Percentiles rank a stretch among this genome's conserved stretches.
phyloP scores from a whole-genome alignment of 2,888 invertebrate genomes.

The Syrista parreyssii region DNA sequence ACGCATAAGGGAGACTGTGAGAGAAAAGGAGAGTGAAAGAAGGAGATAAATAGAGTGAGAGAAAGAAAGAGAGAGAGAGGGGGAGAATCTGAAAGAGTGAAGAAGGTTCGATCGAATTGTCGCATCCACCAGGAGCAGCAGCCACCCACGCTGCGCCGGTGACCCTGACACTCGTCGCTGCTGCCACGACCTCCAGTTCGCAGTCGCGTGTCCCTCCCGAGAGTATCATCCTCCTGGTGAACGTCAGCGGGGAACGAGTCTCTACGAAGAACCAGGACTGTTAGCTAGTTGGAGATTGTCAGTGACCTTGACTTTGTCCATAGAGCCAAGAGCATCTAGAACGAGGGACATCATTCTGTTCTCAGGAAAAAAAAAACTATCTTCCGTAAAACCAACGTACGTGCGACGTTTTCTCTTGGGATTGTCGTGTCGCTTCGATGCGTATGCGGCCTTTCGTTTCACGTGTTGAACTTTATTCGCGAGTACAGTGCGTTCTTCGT shows the following conservation, averaged over 20 bases:
- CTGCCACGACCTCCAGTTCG: constrained; percentile 5
- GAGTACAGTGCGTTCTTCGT: background rate
- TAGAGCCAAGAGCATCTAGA: background rate
- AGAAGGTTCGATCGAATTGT: background rate
- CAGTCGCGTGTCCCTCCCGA: background rate
- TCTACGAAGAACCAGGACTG: background rate
- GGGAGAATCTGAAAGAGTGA: background rate
- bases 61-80: background rate
- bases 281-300: background rate
- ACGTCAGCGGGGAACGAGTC: background rate
- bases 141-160: constrained; percentile 39
- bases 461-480: background rate
- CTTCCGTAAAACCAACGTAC: background rate
- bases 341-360: background rate
- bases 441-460: background rate
- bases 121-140: background rate
- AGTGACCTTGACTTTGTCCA: background rate
- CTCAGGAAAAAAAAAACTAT: background rate
- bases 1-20: constrained; percentile 5
- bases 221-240: background rate
- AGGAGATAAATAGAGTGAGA: constrained; percentile 10
- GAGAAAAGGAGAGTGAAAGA: constrained; percentile 7
- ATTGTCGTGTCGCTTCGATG: background rate
- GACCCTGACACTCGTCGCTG: constrained; percentile 53
- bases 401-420: background rate